Evolutionary conservation across 23 tunicate species (phyloP), one percentile per base, ranked within the genome.

Genomic region (Ciona savignyi): DNA sequence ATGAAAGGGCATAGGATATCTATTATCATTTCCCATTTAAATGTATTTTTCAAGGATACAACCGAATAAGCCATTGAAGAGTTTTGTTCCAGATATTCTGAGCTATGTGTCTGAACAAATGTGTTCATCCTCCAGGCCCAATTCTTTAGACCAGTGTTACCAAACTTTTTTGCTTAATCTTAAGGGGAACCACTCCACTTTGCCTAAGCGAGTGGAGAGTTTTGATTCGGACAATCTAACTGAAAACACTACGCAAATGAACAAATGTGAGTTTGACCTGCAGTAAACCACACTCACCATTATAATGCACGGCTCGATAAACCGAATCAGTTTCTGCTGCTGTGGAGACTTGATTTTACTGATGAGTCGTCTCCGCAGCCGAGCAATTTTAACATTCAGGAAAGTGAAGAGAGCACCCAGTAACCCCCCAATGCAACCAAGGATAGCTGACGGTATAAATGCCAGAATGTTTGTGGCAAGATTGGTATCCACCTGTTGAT

Each of bases 351-450:
- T 62, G 9, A 81, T 66, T 48, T 66, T 66, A 32, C 96, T 95
- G 65, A 88, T 48, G 19, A 95, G 24, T 51, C 30, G 32, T 62
- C 95, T 80, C 25, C 95, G 51, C 24, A 70, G 27, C 35, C 93
- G 49, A 21, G 95, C 96, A 30, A 95, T 83, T 71, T 95, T 95
- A 29, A 95, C 23, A 71, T 95, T 95, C 42, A 84, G 33, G 71
- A 95, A 95, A 25, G 83, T 79, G 74, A 95, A 95, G 23, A 95
- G 78, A 35, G 87, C 83, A 60, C 99, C 99, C 28, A 95, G 75
- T 23, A 77, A 20, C 4, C 99, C 99, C 27, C 99, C 99, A 22
- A 95, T 66, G 67, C 83, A 71, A 28, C 99, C 99, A 32, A 95
- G 80, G 15, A 91, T 76, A 23, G 71, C 82, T 49, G 87, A 77